A percentile compares a stretch with the other conserved stretches of the same genome.
Evolutionary conservation across 2,797 vertebrate species (phyloP).

Genomic region (Garrulus glandarius): DNA sequence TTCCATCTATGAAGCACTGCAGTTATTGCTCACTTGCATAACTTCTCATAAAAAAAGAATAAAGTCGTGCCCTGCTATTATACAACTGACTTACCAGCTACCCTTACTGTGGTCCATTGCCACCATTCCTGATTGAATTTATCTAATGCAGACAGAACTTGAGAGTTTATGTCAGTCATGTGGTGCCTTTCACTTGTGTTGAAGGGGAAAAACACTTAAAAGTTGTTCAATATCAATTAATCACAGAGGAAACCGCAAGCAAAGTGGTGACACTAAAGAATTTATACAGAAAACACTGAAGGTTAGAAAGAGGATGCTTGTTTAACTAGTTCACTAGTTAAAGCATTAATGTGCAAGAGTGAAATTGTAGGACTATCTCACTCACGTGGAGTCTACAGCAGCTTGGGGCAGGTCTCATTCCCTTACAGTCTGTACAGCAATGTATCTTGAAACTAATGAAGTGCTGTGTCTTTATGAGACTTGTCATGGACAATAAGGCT

Average conservation of each 20-base stretch:
- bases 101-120: neutral
- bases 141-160: neutral
- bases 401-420: neutral
- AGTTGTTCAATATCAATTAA: neutral
- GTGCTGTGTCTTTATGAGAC: constrained; percentile 27
- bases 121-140: neutral
- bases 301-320: neutral
- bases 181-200: neutral
- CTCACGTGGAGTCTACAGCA: neutral
- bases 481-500: constrained; percentile 49
- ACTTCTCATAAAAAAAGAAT: neutral
- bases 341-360: neutral
- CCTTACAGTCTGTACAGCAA: neutral
- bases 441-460: constrained; percentile 54
- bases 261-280: neutral
- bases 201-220: neutral
- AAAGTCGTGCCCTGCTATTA: neutral
- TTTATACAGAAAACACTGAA: neutral
- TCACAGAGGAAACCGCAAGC: neutral
- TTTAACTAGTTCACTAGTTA: neutral
- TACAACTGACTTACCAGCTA: neutral
- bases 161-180: neutral
- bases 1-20: neutral
- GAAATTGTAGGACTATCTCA: neutral
- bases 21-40: neutral